A percentile compares a stretch with the other conserved stretches of the same genome.
phyloP scores from a whole-genome alignment of 2,113 vertebrate genomes.

The Dasyurus viverrinus region DNA sequence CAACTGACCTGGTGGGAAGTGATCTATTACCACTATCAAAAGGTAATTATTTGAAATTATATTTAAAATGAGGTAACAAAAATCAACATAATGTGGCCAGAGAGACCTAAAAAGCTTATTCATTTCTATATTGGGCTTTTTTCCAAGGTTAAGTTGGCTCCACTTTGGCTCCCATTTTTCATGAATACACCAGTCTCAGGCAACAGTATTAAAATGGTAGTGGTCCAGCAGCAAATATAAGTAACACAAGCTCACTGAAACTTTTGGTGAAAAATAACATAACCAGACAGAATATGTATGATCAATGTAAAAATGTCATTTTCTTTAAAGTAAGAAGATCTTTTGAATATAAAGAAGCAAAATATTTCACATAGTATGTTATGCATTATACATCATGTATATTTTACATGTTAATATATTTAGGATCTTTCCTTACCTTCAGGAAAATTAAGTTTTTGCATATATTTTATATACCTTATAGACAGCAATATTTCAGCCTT shows the following conservation, averaged over 20 bases:
- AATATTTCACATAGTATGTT: not conserved
- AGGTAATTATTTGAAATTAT: not conserved
- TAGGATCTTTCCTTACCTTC: not conserved
- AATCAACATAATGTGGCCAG: not conserved
- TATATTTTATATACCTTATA: not conserved
- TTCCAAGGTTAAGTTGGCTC: not conserved
- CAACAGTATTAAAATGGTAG: not conserved
- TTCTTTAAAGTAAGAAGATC: not conserved
- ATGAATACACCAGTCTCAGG: not conserved
- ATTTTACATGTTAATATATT: not conserved
- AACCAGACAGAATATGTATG: not conserved
- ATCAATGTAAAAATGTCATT: not conserved
- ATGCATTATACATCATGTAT: not conserved
- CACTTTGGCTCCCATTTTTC: constrained; percentile 8
- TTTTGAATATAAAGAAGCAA: not conserved
- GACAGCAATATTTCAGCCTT: not conserved
- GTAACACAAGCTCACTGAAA: constrained; percentile 1
- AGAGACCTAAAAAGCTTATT: constrained; percentile 1
- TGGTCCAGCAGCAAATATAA: not conserved
- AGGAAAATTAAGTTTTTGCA: not conserved
- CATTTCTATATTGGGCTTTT: not conserved
- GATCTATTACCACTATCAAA: not conserved
- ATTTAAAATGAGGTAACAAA: not conserved
- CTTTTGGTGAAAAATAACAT: constrained; percentile 16
- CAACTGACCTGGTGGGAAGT: not conserved